Conservation (phyloP, 2,113 vertebrate species). For the Phalacrocorax brasilianus region DNA sequence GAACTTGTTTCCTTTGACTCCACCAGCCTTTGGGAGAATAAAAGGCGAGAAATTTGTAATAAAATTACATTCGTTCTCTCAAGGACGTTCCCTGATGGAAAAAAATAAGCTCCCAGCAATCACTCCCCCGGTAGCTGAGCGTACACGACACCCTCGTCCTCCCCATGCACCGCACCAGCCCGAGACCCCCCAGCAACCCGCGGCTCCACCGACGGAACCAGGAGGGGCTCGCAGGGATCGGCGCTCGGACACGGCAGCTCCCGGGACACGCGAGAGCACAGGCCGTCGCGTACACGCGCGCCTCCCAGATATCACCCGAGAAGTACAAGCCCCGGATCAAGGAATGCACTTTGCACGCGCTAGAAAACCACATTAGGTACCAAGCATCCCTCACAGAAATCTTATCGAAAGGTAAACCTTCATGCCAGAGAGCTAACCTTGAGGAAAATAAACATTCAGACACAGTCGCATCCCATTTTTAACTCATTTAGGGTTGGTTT, state of each 20-base stretch:
- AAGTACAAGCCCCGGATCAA: background rate
- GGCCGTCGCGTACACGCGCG: rapidly evolving
- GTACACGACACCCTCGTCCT: rapidly evolving
- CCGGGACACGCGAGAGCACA: rapidly evolving
- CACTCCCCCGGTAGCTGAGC: background rate
- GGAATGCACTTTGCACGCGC: background rate
- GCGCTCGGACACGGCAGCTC: rapidly evolving
- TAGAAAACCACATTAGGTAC: rapidly evolving
- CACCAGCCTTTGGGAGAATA: background rate
- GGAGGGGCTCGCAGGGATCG: background rate
- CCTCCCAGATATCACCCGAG: background rate
- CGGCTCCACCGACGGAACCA: background rate
- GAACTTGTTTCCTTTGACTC: background rate
- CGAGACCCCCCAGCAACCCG: background rate
- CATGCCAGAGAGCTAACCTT: background rate
- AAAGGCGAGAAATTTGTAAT: background rate
- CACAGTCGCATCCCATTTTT: background rate
- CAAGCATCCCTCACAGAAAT: background rate
- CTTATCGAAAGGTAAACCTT: background rate
- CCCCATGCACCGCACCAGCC: background rate
- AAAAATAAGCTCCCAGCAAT: rapidly evolving
- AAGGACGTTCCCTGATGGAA: rapidly evolving
- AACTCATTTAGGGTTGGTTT: rapidly evolving
- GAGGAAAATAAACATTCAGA: background rate
- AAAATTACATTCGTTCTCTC: background rate